phyloP scores from a whole-genome alignment of 2,888 invertebrate genomes.

The Leptopilina myrica region DNA sequence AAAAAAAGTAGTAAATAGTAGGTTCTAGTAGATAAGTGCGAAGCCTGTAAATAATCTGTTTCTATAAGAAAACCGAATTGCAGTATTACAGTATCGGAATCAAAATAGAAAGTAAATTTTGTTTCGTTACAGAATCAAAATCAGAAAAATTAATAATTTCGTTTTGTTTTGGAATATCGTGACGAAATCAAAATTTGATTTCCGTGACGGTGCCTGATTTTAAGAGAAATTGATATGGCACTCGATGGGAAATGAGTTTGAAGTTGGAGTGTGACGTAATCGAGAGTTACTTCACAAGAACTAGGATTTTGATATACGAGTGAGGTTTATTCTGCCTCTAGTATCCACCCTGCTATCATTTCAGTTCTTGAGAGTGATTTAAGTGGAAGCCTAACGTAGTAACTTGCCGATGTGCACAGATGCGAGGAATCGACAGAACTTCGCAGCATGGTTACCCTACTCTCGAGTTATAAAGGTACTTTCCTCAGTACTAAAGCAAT shows the following conservation, averaged over 20 bases:
- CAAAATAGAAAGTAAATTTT: too few species aligned
- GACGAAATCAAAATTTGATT: too few species aligned
- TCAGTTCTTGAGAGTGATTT: conserved; percentile 68
- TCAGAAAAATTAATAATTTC: too few species aligned
- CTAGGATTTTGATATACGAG: conserved; percentile 33
- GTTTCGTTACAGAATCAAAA: too few species aligned
- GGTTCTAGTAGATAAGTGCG: too few species aligned
- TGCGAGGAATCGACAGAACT: conserved; percentile 76
- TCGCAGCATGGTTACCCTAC: conserved; percentile 58
- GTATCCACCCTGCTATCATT: conserved; percentile 51
- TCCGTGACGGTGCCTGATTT: too few species aligned
- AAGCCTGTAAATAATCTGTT: too few species aligned
- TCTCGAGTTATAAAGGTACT: conserved; percentile 35
- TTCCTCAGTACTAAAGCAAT: conserved; percentile 21
- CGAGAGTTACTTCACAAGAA: conserved; percentile 36
- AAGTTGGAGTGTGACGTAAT: conserved; percentile 24
- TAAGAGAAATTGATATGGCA: too few species aligned
- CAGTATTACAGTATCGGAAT: too few species aligned
- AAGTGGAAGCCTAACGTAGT: conserved; percentile 71
- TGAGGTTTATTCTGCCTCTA: conserved; percentile 26
- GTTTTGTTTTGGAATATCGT: too few species aligned
- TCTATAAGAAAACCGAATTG: too few species aligned
- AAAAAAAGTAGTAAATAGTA: too few species aligned
- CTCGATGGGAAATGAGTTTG: background rate
- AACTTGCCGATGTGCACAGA: conserved; percentile 74